Base-by-base conservation (phyloP, 2,113 vertebrate species). In the Malurus cyaneus region DNA sequence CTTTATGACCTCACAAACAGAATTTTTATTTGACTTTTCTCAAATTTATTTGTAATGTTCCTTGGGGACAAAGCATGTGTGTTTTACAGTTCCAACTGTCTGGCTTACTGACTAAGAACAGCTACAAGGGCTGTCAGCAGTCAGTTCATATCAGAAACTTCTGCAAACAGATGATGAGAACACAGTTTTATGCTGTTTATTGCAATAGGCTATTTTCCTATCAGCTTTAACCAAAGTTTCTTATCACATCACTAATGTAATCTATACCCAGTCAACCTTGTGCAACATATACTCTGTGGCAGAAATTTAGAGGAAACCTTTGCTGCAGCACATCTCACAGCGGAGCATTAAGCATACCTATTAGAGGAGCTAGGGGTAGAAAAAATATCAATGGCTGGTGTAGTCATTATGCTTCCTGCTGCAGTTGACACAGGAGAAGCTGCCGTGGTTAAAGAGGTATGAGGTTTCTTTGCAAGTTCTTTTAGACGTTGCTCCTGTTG, bases 381-480 rank as follows among this genome's bases (percentile, higher is more conserved):
- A 98, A 99, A 99, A 86, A 99, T 98, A 97, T 99, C 99, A 34
- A 99, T 98, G 97, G 98, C 98, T 97, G 99, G 98, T 94, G 98
- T 98, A 79, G 99, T 99, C 98, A 98, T 99, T 97, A 99, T 98
- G 49, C 98, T 98, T 92, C 98, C 99, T 65, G 98, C 98, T 83
- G 98, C 98, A 94, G 98, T 99, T n/a, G 98, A 99, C 86, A 99
- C 98, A 8, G 99, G 99, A 86, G 99, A 99, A 66, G 99, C 98
- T 90, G 99, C 99, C 8, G 99, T 99, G 31, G 99, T 99, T 95
- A 98, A 98, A 92, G 99, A 99, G 96, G 98, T 98, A 95, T 98
- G 98, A 88, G 99, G 98, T 98, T 99, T 99, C 98, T 99, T 99
- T 74, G 99, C 99, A 88, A 99, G 98, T 97, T 99, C 99, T 97